Percentiles rank a stretch among this genome's conserved stretches.
Evolutionary conservation across 23 tunicate genomes (phyloP).

Genomic region (Corella eumyota): DNA sequence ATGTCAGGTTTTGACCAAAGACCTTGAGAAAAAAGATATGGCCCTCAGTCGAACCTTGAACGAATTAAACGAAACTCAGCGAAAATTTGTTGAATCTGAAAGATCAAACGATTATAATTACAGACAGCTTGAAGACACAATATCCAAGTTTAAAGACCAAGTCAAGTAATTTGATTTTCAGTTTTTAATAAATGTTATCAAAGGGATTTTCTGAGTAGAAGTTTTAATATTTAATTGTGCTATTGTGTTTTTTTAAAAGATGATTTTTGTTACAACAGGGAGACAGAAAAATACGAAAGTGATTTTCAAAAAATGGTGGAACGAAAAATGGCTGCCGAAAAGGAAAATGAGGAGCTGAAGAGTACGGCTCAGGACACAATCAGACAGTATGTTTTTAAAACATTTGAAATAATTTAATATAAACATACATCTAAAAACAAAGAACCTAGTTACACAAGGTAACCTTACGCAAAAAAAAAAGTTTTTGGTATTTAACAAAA

Average conservation of each 20-base stretch:
- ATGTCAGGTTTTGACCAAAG: conserved; percentile 56
- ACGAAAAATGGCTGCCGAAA: conserved; percentile 29
- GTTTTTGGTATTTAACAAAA: too few species aligned
- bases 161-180: conserved; percentile 39
- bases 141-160: conserved; percentile 51
- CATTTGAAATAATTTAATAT: too few species aligned
- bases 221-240: too few species aligned
- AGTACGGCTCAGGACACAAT: conserved; percentile 65
- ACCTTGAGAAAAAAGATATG: conserved; percentile 84
- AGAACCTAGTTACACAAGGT: not conserved
- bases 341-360: conserved; percentile 66
- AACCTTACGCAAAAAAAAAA: too few species aligned
- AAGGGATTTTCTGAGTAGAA: too few species aligned
- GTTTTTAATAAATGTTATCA: too few species aligned
- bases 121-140: conserved; percentile 69
- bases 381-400: conserved; percentile 42
- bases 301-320: conserved; percentile 39
- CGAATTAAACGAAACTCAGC: conserved; percentile 62
- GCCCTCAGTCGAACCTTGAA: conserved; percentile 50
- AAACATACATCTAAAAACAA: not conserved
- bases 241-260: too few species aligned
- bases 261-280: too few species aligned
- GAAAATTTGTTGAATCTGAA: conserved; percentile 37
- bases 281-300: conserved; percentile 10
- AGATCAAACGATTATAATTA: conserved; percentile 50